A percentile compares a stretch with the other conserved stretches of the same genome.
These are phyloP conservation scores for Drosophila sordidula DNA, from an alignment of 2,888 invertebrate genomes.

Conservation along the genomic window DNA sequence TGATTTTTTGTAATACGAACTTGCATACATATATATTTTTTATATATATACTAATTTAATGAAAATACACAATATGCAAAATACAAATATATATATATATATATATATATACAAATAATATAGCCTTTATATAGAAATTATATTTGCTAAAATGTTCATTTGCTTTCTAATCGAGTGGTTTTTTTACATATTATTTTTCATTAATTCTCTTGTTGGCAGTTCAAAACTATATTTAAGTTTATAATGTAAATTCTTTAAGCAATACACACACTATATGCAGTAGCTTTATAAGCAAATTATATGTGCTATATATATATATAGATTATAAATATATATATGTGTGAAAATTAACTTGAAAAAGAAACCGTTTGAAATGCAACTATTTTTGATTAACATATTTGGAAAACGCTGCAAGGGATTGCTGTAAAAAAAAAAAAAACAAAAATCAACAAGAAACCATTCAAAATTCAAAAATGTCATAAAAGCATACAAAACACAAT, in stretches of 20 bases:
- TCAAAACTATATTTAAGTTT: conserved; percentile 52
- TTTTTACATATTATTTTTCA: conserved; percentile 30
- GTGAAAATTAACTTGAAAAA: conserved; percentile 25
- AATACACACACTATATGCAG: conserved; percentile 51
- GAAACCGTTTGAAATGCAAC: conserved; percentile 38
- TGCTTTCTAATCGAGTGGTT: conserved; percentile 27
- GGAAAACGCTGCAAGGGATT: conserved; percentile 64
- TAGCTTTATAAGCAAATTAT: conserved; percentile 69
- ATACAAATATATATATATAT: conserved; percentile 27
- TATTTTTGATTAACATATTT: conserved; percentile 75
- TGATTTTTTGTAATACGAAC: conserved; percentile 62
- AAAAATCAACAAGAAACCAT: conserved; percentile 25
- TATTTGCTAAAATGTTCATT: conserved; percentile 27
- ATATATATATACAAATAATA: conserved; percentile 16
- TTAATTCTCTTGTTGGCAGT: conserved; percentile 63
- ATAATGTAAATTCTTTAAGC: conserved; percentile 50
- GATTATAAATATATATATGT: conserved; percentile 15
- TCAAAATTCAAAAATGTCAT: conserved; percentile 59
- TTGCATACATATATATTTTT: conserved; percentile 57
- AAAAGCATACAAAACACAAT: conserved; percentile 60
- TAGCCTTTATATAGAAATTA: conserved; percentile 39
- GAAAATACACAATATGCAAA: conserved; percentile 24
- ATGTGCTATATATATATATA: conserved; percentile 62
- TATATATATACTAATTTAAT: conserved; percentile 59
- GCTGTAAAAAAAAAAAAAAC: conserved; percentile 38